These are phyloP conservation scores for Meloidogyne exigua DNA, from an alignment of 1,140 invertebrate genomes.

Conservation along the genomic window DNA sequence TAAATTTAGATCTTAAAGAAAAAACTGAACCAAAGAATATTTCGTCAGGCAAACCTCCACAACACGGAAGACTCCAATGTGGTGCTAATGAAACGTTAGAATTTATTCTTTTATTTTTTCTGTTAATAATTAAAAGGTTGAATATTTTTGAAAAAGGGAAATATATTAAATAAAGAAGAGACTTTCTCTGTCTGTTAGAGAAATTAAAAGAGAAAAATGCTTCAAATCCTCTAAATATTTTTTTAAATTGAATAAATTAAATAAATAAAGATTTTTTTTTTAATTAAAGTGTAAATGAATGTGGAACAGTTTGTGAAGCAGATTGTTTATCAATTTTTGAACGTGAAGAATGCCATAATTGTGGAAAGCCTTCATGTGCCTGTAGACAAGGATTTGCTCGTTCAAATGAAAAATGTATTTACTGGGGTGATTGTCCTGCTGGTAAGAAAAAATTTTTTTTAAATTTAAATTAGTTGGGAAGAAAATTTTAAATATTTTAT, in stretches of 20 bases:
- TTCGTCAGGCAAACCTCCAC: not conserved
- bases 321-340: constrained; percentile 59
- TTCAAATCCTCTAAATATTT: no score
- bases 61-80: constrained; percentile 37
- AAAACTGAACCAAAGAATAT: not conserved
- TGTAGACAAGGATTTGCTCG: constrained; percentile 57
- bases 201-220: not conserved
- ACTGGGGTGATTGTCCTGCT: constrained; percentile 62
- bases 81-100: constrained; percentile 52
- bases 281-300: constrained; percentile 49
- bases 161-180: not conserved
- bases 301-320: constrained; percentile 58
- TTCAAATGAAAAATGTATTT: constrained; percentile 54
- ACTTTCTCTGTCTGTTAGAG: not conserved
- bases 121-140: no score
- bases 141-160: no score
- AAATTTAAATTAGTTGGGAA: no score
- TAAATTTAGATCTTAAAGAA: not conserved
- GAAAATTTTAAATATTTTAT: no score
- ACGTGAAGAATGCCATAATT: constrained; percentile 54
- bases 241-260: no score
- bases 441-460: constrained; percentile 13
- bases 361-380: constrained; percentile 49
- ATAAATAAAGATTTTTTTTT: no score
- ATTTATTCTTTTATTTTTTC: no score